Base-by-base conservation (phyloP, 1,140 invertebrate species). In the Arion vulgaris region DNA sequence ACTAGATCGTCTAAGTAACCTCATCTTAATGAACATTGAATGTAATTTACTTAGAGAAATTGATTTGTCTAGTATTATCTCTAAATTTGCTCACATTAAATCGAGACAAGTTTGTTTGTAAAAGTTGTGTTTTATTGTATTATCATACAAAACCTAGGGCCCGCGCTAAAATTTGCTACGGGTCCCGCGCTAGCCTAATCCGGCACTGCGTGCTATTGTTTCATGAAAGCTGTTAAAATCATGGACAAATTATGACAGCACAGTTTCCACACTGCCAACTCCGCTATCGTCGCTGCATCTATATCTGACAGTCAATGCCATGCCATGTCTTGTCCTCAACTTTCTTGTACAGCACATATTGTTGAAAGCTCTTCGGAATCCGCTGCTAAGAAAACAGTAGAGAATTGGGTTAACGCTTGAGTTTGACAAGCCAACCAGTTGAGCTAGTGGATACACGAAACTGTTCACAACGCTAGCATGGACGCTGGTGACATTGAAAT, bases 371-470 rank as follows among this genome's bases (percentile, higher is more conserved):
- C 88, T 84, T 19, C 89, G 62, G 87, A 92, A 92, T 0, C 88
- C 86, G 62, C 84, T 87, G 77, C 87, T 90, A 68, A 92, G 86
- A 76, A 91, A 89, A 71, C 89, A 91, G 75, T 91, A 92, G 1
- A 89, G 87, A 38, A 91, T 74, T 0, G 91, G 91, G 73, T 92
- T 92, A 17, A 90, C 83, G 38, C 88, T 85, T 19, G 89, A 90
- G 82, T 92, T 91, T 57, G 89, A 94, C 86, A 96, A 95, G 78
- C 95, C 94, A 4, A 95, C 89, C 49, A 83, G 66, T 66, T 83
- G 82, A 0, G 94, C 92, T 80, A 94, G 93, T 0, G 93, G 92
- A 11, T 93, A 87, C 13, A 91, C 84, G 41, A 86, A 83, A 34
- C 77, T 85, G 9, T 72, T 77, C 0, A 87, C 83, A 34, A 71